Percentiles rank a stretch among this genome's conserved stretches.
Evolutionary conservation across 2,888 invertebrate species (phyloP).

Genomic region (Lepidochitona cinerea): DNA sequence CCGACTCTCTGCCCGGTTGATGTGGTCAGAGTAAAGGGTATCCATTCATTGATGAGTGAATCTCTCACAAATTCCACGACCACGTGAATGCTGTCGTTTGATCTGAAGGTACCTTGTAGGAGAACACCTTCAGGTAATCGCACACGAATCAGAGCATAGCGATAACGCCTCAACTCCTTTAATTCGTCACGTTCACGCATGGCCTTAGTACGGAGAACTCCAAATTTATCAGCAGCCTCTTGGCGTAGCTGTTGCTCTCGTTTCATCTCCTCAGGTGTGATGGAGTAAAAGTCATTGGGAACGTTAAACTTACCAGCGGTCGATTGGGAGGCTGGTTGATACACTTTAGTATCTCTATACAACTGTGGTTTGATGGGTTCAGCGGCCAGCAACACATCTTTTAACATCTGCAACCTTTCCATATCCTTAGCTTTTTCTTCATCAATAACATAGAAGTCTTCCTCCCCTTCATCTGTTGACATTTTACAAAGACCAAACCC

Average conservation of each 20-base stretch:
- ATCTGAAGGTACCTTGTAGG: constrained; percentile 87
- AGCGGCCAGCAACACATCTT: constrained; percentile 84
- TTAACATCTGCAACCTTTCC: constrained; percentile 75
- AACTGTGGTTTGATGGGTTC: constrained; percentile 87
- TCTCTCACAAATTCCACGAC: constrained; percentile 87
- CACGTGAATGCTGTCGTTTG: constrained; percentile 82
- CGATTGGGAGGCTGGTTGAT: constrained; percentile 38
- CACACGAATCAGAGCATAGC: constrained; percentile 85
- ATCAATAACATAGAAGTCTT: constrained; percentile 74
- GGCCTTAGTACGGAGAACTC: constrained; percentile 91
- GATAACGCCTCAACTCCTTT: constrained; percentile 79
- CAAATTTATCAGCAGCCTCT: constrained; percentile 84
- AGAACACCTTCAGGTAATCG: constrained; percentile 81
- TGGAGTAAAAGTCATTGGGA: constrained; percentile 87
- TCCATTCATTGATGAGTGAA: constrained; percentile 78
- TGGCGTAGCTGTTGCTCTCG: constrained; percentile 75
- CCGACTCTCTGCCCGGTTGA: constrained; percentile 80
- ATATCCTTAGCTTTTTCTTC: constrained; percentile 50
- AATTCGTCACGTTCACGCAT: constrained; percentile 94
- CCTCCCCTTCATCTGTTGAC: constrained; percentile 57
- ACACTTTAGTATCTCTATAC: constrained; percentile 76
- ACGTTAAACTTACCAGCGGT: constrained; percentile 74
- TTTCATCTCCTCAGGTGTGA: constrained; percentile 87
- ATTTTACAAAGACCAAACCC: constrained; percentile 78
- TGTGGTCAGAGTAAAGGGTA: constrained; percentile 80